phyloP scores from a whole-genome alignment of 1,140 invertebrate species.

The Bombus fervidus region DNA sequence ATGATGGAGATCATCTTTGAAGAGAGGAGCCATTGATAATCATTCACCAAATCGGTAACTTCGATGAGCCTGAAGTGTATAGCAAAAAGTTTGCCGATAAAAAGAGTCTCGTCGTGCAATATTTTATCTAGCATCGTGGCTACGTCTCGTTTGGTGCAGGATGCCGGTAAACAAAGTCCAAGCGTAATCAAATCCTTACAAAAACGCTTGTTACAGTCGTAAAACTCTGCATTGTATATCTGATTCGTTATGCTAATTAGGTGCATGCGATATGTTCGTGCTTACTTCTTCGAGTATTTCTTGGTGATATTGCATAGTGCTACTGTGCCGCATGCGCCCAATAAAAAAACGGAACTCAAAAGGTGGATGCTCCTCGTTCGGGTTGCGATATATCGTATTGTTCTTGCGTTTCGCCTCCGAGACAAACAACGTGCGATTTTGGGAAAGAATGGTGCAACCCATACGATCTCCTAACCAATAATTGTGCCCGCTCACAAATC shows the following conservation, averaged over 20 bases:
- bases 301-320: too few species aligned
- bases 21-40: conserved; percentile 67
- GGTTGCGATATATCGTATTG: conserved; percentile 57
- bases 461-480: too few species aligned
- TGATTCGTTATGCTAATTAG: too few species aligned
- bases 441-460: too few species aligned
- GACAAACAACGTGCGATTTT: too few species aligned
- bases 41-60: conserved; percentile 69
- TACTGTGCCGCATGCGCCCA: too few species aligned
- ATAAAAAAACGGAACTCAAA: conserved; percentile 73
- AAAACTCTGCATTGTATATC: accelerated
- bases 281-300: accelerated
- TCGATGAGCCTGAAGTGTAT: conserved; percentile 68
- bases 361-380: conserved; percentile 76
- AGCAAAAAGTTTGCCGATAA: conserved; percentile 68
- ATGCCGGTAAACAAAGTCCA: conserved; percentile 77
- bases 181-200: conserved; percentile 73
- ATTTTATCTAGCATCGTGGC: conserved; percentile 61
- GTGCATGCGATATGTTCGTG: too few species aligned
- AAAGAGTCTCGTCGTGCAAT: conserved; percentile 68
- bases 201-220: too few species aligned
- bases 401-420: too few species aligned
- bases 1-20: conserved; percentile 26
- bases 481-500: too few species aligned
- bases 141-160: conserved; percentile 70